Evolutionary conservation across 2,888 invertebrate genomes (phyloP).

Genomic region (Seira ritae): DNA sequence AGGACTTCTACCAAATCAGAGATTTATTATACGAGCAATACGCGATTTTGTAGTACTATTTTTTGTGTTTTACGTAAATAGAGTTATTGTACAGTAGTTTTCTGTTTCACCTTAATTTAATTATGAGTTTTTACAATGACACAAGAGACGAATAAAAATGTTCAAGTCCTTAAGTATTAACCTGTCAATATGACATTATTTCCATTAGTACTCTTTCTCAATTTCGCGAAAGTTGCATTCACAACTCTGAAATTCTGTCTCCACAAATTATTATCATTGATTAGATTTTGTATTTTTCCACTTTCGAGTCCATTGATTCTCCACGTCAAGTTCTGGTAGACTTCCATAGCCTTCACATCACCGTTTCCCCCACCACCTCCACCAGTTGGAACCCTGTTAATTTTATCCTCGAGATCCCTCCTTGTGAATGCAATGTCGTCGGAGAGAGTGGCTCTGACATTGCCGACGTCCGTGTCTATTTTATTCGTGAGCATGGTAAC

Average conservation of each 20-base stretch:
- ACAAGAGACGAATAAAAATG: no score
- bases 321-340: conserved; percentile 36
- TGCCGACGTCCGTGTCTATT: conserved; percentile 33
- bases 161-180: not conserved
- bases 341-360: conserved; percentile 32
- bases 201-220: conserved; percentile 39
- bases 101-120: no score
- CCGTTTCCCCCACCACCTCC: conserved; percentile 25
- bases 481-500: conserved; percentile 22
- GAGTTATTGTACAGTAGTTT: no score
- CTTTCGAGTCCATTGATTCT: conserved; percentile 44
- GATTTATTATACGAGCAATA: conserved; percentile 96
- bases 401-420: conserved; percentile 35
- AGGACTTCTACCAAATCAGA: conserved; percentile 95
- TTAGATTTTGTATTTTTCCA: conserved; percentile 40
- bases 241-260: conserved; percentile 46
- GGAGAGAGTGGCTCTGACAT: not conserved
- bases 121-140: no score
- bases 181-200: conserved; percentile 43
- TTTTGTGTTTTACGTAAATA: not conserved
- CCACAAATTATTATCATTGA: conserved; percentile 49
- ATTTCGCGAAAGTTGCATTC: conserved; percentile 46
- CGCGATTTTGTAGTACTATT: conserved; percentile 86
- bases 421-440: conserved; percentile 22
- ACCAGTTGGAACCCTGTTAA: conserved; percentile 27